Evolutionary conservation across 2,888 invertebrate genomes (phyloP).

Genomic region (Eustalomyia histrio): DNA sequence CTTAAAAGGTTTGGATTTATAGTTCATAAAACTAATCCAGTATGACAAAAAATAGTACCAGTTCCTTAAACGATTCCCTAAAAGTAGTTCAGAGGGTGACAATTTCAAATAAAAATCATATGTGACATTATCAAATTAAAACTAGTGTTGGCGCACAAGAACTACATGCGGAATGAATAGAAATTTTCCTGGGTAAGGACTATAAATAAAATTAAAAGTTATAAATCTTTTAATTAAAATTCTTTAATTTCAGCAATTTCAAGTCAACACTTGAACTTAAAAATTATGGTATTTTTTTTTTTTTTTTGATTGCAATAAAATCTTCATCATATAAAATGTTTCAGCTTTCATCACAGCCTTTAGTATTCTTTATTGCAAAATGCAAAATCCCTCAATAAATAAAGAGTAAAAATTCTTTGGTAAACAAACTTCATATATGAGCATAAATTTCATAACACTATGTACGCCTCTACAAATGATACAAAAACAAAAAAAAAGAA

Average conservation of each 20-base stretch:
- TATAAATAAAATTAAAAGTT: neutral
- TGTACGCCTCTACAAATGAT: neutral
- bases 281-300: conserved; percentile 21
- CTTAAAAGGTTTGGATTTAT: too few species aligned
- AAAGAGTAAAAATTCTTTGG: neutral
- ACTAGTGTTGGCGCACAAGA: too few species aligned
- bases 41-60: too few species aligned
- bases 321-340: neutral
- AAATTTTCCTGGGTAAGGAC: neutral
- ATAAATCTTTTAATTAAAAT: neutral
- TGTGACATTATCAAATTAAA: too few species aligned
- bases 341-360: conserved; percentile 8
- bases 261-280: conserved; percentile 8
- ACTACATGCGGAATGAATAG: too few species aligned
- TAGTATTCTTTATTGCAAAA: neutral
- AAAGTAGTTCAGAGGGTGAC: too few species aligned
- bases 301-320: conserved; percentile 20
- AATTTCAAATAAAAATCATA: too few species aligned
- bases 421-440: neutral
- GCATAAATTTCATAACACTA: neutral
- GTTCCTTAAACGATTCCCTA: too few species aligned
- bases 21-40: too few species aligned
- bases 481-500: conserved; percentile 1
- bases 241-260: neutral
- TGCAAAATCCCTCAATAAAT: neutral